These are phyloP conservation scores for Campodea augens DNA, from an alignment of 1,140 invertebrate genomes.

Conservation along the genomic window DNA sequence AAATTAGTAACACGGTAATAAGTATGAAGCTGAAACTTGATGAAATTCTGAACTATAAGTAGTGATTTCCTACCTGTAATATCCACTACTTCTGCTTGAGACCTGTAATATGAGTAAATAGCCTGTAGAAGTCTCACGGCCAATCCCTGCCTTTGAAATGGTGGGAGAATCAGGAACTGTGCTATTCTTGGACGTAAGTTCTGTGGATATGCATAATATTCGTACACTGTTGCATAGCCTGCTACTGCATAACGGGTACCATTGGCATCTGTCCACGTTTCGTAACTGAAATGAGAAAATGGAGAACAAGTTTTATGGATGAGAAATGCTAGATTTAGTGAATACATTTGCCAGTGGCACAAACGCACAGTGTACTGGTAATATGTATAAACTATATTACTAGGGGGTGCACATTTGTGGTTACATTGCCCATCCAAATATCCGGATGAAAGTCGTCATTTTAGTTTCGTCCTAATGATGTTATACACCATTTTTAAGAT, in stretches of 20 bases:
- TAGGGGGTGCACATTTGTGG: too few species aligned
- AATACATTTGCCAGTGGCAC: too few species aligned
- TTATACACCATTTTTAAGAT: too few species aligned
- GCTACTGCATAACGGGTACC: conserved; percentile 52
- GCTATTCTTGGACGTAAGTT: conserved; percentile 72
- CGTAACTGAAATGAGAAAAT: conserved; percentile 39
- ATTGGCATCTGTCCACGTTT: conserved; percentile 47
- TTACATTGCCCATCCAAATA: too few species aligned
- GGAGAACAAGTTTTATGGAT: neutral
- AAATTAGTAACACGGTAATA: neutral
- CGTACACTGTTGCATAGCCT: conserved; percentile 81
- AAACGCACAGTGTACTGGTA: too few species aligned
- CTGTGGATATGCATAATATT: conserved; percentile 83
- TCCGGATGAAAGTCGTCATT: too few species aligned
- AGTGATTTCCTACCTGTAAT: conserved; percentile 45
- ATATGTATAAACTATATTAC: too few species aligned
- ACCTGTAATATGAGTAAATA: conserved; percentile 57
- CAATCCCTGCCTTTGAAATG: conserved; percentile 66
- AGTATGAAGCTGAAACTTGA: conserved; percentile 7
- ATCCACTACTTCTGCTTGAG: conserved; percentile 50
- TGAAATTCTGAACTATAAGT: neutral
- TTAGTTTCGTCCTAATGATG: too few species aligned
- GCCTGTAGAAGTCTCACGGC: conserved; percentile 54
- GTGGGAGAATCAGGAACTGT: conserved; percentile 76
- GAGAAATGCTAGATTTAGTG: neutral